A percentile compares a stretch with the other conserved stretches of the same genome.
These are phyloP conservation scores for Aspiorhynchus laticeps DNA, from an alignment of 2,113 vertebrate species.

Conservation along the genomic window DNA sequence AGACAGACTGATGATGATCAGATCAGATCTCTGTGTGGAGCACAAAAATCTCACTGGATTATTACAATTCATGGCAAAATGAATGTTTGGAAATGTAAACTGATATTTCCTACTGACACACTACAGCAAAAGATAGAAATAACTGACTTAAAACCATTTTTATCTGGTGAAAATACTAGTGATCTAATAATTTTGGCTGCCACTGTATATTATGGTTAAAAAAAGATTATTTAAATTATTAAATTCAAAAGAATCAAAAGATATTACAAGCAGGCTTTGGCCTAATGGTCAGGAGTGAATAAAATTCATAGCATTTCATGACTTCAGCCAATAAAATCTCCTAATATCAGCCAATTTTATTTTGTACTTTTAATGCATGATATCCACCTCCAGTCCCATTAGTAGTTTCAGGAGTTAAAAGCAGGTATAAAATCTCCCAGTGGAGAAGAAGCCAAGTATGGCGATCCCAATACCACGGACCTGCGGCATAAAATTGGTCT, in stretches of 20 bases:
- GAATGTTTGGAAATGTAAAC: too few species aligned
- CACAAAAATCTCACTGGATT: too few species aligned
- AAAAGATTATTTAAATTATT: too few species aligned
- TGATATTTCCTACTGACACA: too few species aligned
- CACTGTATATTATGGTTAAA: too few species aligned
- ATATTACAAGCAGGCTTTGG: not conserved
- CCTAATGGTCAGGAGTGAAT: not conserved
- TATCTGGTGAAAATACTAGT: too few species aligned
- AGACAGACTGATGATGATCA: too few species aligned
- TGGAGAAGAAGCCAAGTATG: not conserved
- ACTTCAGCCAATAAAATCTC: not conserved
- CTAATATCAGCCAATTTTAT: not conserved
- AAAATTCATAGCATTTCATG: not conserved
- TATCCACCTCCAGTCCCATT: not conserved
- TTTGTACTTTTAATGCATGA: not conserved
- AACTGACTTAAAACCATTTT: too few species aligned
- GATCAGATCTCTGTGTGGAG: too few species aligned
- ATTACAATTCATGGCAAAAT: too few species aligned
- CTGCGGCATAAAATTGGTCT: slow-evolving; percentile 32
- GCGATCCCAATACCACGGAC: slow-evolving; percentile 2
- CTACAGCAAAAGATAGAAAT: too few species aligned
- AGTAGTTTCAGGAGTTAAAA: not conserved
- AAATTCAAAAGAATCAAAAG: not conserved
- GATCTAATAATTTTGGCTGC: too few species aligned
- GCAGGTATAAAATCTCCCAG: not conserved